Evolutionary conservation across 2,888 invertebrate species (phyloP), one percentile per base, ranked within the genome.

Genomic region (Silvanus unidentatus): DNA sequence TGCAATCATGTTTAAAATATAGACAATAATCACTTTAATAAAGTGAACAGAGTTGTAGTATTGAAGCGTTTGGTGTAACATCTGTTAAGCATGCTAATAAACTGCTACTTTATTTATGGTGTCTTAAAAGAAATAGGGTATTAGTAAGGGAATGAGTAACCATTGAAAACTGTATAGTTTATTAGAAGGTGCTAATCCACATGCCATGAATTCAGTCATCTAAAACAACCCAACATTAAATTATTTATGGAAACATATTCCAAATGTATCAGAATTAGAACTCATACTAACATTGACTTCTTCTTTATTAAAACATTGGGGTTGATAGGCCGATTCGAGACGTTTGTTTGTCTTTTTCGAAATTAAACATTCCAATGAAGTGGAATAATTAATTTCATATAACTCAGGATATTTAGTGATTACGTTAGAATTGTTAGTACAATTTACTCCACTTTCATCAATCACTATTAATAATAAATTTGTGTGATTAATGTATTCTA

Each of bases 401-500:
- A 35, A 36, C 29, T 44, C 44, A n/a, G 44, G 36, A n/a, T 16
- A 29, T 15, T 35, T n/a, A 14, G 29, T 22, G 8, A 22, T 22
- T 5, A 22, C 8, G 8, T 22, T 22, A 22, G 22, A 22, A 5
- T 43, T 38, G 37, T 43, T 43, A 27, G 15, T 12, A 14, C 14
- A 37, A 12, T 2, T 12, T 28, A 35, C 22, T 5, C 8, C 8
- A 22, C 22, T 22, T 9, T 44, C 44, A 16, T 48, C 35, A 29
- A 40, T 39, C 10, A 39, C 45, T 10, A 48, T n/a, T 22, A 48
- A 27, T 2, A 48, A 16, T 14, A 48, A 30, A 40, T 45, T 48
- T 16, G 40, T 34, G 57, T 81, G 77, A 51, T 76, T 74, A 14
- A 82, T 59, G 0, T 81, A 81, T 81, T 82, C 62, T 10, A 57